A percentile compares a stretch with the other conserved stretches of the same genome.
These are phyloP conservation scores for Cistogaster globosa DNA, from an alignment of 2,888 invertebrate genomes.

Conservation along the genomic window DNA sequence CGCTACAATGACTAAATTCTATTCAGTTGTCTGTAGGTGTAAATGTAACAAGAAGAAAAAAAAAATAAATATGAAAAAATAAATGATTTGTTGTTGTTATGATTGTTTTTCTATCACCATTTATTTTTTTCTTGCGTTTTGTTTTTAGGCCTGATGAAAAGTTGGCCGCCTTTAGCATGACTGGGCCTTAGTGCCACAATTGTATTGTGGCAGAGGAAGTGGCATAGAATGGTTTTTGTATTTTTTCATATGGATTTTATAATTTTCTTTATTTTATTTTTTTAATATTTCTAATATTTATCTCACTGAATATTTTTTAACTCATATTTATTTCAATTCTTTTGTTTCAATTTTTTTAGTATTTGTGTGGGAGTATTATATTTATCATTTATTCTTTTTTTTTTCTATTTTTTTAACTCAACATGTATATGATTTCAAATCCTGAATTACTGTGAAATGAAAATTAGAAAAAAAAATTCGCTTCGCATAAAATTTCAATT, in stretches of 20 bases:
- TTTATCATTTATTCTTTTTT: conserved; percentile 16
- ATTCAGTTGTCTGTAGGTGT: conserved; percentile 40
- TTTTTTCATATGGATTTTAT: conserved; percentile 27
- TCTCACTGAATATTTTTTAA: conserved; percentile 48
- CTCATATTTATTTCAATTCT: conserved; percentile 46
- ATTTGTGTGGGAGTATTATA: not conserved
- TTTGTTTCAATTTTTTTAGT: conserved; percentile 51
- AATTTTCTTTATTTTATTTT: conserved; percentile 20
- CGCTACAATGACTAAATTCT: conserved; percentile 58
- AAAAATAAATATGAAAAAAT: conserved; percentile 44
- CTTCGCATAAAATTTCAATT: conserved; percentile 44
- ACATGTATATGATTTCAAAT: conserved; percentile 51
- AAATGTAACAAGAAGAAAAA: conserved; percentile 19
- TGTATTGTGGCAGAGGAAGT: not conserved
- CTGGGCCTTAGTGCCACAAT: conserved; percentile 59
- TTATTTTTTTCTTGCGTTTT: conserved; percentile 6
- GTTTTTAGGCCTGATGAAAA: conserved; percentile 53
- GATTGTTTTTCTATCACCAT: conserved; percentile 48
- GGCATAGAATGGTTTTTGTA: not conserved
- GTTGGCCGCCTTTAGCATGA: conserved; percentile 59
- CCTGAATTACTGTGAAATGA: conserved; percentile 49
- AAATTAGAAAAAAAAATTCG: conserved; percentile 12
- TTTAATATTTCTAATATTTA: conserved; percentile 62
- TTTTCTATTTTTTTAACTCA: conserved; percentile 19
- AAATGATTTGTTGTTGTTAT: conserved; percentile 47